These are phyloP conservation scores for Monochamus alternatus DNA, from an alignment of 2,888 invertebrate genomes.

Conservation along the genomic window DNA sequence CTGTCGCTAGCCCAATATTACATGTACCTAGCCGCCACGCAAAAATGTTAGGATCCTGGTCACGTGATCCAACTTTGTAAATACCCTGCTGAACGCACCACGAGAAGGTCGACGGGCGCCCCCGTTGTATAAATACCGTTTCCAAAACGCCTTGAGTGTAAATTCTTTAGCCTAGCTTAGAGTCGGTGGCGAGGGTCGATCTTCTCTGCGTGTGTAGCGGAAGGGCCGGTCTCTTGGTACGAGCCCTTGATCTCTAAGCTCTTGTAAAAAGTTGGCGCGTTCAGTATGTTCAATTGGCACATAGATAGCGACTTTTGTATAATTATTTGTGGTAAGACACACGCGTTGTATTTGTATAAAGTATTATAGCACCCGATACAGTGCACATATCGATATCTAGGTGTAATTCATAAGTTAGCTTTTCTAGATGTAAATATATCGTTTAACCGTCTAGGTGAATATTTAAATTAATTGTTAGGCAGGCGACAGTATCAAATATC, in stretches of 20 bases:
- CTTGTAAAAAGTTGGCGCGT: slow-evolving; percentile 20
- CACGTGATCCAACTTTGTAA: slow-evolving; percentile 46
- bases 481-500: slow-evolving; percentile 23
- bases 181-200: slow-evolving; percentile 26
- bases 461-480: slow-evolving; percentile 25
- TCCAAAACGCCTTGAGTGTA: slow-evolving; percentile 37
- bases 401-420: slow-evolving; percentile 54
- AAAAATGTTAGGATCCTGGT: slow-evolving; percentile 67
- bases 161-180: slow-evolving; percentile 41
- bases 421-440: slow-evolving; percentile 60
- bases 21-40: slow-evolving; percentile 71
- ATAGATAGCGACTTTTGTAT: slow-evolving; percentile 36
- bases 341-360: slow-evolving; percentile 53
- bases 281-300: slow-evolving; percentile 25
- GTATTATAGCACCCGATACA: slow-evolving; percentile 53
- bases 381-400: slow-evolving; percentile 60
- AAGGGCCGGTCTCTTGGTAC: slow-evolving; percentile 25
- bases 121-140: slow-evolving; percentile 27
- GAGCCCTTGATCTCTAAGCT: slow-evolving; percentile 30
- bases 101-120: background rate
- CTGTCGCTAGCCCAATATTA: slow-evolving; percentile 71
- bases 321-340: slow-evolving; percentile 30
- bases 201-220: slow-evolving; percentile 15
- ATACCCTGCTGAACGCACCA: slow-evolving; percentile 40
- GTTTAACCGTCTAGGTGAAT: slow-evolving; percentile 44